These are phyloP conservation scores for Harpagifer antarcticus DNA, from an alignment of 2,797 vertebrate genomes.

Conservation along the genomic window DNA sequence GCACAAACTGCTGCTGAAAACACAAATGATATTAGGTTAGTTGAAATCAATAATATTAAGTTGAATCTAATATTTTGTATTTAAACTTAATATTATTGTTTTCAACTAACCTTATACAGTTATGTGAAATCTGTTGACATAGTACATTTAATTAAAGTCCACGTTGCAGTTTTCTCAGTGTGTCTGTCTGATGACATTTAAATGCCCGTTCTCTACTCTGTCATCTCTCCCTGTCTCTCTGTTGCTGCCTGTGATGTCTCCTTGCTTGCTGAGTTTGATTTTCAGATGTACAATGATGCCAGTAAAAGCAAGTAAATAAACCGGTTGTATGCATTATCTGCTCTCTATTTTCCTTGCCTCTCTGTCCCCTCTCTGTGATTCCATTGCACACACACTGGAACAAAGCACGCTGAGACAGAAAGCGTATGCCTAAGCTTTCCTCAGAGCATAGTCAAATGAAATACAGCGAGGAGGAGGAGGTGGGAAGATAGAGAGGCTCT, in stretches of 20 bases:
- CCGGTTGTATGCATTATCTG: constrained; percentile 58
- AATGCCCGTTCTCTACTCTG: constrained; percentile 23
- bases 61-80: no score
- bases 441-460: constrained; percentile 40
- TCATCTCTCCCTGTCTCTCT: constrained; percentile 15
- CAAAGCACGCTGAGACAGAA: constrained; percentile 41
- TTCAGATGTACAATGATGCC: constrained; percentile 51
- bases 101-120: no score
- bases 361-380: constrained; percentile 22
- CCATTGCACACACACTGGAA: constrained; percentile 36
- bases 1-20: no score
- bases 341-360: constrained; percentile 41
- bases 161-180: constrained; percentile 15
- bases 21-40: no score
- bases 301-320: constrained; percentile 66
- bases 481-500: constrained; percentile 65
- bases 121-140: no score
- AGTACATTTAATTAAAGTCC: no score
- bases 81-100: no score
- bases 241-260: constrained; percentile 36
- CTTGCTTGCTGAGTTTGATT: constrained; percentile 40
- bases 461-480: constrained; percentile 30
- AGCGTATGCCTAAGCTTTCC: constrained; percentile 36
- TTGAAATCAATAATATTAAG: no score
- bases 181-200: constrained; percentile 21